These are phyloP conservation scores for Xiphophorus maculatus DNA, from an alignment of 2,113 vertebrate species.

Conservation along the genomic window DNA sequence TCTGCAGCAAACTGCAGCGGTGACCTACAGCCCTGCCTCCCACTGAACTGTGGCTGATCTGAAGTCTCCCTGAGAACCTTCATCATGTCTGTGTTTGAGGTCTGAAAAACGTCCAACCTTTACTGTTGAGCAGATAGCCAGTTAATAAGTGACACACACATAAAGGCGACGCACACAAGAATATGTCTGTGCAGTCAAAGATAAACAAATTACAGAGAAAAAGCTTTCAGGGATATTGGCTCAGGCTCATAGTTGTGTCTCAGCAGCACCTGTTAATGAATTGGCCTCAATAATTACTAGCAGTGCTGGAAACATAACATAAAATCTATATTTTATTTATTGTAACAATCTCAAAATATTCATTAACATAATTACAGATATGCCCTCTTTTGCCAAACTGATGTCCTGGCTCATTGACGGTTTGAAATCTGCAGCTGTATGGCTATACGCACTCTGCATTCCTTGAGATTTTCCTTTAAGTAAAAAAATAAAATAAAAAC, in stretches of 20 bases:
- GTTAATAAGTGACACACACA: not conserved
- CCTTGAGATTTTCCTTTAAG: no score
- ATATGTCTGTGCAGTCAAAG: not conserved
- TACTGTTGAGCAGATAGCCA: not conserved
- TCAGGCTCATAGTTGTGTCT: not conserved
- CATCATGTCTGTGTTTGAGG: constrained; percentile 1
- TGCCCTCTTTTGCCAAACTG: no score
- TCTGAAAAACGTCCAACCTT: constrained; percentile 5
- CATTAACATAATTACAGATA: not conserved
- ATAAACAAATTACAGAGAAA: not conserved
- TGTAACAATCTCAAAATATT: not conserved
- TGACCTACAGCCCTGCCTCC: constrained; percentile 29
- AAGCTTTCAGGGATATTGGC: not conserved
- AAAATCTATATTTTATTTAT: not conserved
- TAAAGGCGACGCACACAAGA: not conserved
- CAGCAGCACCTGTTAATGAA: not conserved
- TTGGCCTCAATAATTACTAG: not conserved
- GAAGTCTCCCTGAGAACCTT: constrained; percentile 8
- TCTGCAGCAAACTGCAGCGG: constrained; percentile 7
- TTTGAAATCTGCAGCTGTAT: no score
- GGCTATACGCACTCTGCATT: no score
- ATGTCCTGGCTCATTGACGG: no score
- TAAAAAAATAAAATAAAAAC: no score
- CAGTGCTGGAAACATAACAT: not conserved
- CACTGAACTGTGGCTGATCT: constrained; percentile 13